Evolutionary conservation across 2,113 vertebrate genomes (phyloP).

Genomic region (Rattus rattus): DNA sequence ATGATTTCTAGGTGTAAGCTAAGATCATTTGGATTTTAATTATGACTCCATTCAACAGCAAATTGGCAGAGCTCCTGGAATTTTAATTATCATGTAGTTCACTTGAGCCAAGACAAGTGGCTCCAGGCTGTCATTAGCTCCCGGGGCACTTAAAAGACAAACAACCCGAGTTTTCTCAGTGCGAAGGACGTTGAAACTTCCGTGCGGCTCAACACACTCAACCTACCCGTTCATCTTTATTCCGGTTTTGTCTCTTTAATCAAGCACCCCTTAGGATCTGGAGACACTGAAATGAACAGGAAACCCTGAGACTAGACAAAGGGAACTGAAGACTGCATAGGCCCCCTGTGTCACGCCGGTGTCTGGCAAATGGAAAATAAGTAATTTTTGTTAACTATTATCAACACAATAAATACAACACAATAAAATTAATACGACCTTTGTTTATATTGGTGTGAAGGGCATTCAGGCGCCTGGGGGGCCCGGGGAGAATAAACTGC

Average conservation of each 20-base stretch:
- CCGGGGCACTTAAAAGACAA: background rate
- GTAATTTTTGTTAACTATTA: background rate
- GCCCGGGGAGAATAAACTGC: too few relatives aligned
- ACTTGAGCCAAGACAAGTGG: background rate
- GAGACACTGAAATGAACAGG: background rate
- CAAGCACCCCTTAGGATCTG: background rate
- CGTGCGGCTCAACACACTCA: background rate
- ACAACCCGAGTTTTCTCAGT: background rate
- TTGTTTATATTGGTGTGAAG: background rate
- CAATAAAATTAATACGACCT: background rate
- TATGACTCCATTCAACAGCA: background rate
- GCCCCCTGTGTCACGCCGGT: background rate
- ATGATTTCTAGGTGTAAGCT: constrained; percentile 15
- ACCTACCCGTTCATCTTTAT: background rate
- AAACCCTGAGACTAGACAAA: background rate
- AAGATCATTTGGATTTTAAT: constrained; percentile 7
- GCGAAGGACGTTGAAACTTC: background rate
- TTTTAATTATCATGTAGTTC: background rate
- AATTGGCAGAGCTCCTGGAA: constrained; percentile 26
- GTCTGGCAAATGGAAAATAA: background rate
- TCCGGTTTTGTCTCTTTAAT: background rate
- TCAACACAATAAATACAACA: background rate
- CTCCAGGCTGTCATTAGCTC: background rate
- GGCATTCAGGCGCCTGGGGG: background rate
- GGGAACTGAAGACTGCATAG: background rate